Conservation (phyloP, 2,888 invertebrate genomes). For the Acleris emargana region DNA sequence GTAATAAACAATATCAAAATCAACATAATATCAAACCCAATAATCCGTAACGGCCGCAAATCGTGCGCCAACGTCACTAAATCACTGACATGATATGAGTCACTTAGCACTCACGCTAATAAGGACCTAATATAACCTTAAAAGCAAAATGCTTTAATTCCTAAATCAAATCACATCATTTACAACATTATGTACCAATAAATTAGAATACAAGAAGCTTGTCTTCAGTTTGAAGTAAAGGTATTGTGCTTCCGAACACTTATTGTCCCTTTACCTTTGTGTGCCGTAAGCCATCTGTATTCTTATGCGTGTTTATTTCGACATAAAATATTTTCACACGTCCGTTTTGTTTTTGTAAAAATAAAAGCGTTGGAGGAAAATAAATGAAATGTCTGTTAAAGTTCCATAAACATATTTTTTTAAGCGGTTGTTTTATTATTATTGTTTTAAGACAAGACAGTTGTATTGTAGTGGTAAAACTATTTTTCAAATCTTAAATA, state of each 20-base stretch:
- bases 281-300: slow-evolving; percentile 20
- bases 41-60: slow-evolving; percentile 55
- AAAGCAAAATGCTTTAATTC: neutral
- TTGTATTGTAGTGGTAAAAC: too few species aligned
- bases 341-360: slow-evolving; percentile 15
- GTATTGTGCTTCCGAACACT: too few species aligned
- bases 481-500: too few species aligned
- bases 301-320: slow-evolving; percentile 5
- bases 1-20: slow-evolving; percentile 58
- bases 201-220: too few species aligned
- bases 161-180: too few species aligned
- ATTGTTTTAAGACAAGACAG: too few species aligned
- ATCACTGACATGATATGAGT: slow-evolving; percentile 47
- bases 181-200: too few species aligned
- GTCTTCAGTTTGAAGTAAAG: too few species aligned
- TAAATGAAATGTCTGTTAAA: slow-evolving; percentile 6
- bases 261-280: slow-evolving; percentile 19
- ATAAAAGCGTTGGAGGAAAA: slow-evolving; percentile 1
- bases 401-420: neutral
- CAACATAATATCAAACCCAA: slow-evolving; percentile 51
- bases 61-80: slow-evolving; percentile 51
- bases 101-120: slow-evolving; percentile 40
- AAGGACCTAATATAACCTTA: slow-evolving; percentile 19
- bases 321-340: slow-evolving; percentile 19
- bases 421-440: too few species aligned